Evolutionary conservation across 2,113 vertebrate species (phyloP).

Genomic region (Gnathonemus longibarbis): DNA sequence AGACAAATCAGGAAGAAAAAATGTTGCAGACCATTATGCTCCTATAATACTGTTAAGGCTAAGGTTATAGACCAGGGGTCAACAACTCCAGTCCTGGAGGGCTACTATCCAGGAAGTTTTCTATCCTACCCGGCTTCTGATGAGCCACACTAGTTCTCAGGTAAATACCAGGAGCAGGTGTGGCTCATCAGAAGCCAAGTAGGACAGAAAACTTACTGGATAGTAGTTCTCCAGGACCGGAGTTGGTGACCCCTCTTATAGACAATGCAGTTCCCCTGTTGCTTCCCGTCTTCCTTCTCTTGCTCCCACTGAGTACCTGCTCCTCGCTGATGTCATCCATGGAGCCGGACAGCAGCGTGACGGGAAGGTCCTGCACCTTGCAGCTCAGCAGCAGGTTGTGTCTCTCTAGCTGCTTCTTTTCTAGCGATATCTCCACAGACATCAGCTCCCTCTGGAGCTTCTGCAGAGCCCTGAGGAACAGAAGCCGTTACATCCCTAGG

Average conservation of each 20-base stretch:
- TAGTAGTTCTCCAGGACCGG: too few relatives aligned
- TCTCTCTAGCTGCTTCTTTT: slow-evolving; percentile 67
- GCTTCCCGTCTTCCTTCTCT: background rate
- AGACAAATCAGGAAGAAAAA: background rate
- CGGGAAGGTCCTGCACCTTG: slow-evolving; percentile 72
- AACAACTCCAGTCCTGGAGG: too few relatives aligned
- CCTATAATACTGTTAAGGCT: background rate
- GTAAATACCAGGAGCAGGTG: too few relatives aligned
- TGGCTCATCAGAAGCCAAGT: too few relatives aligned
- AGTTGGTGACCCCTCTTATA: too few relatives aligned
- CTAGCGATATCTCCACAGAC: slow-evolving; percentile 64
- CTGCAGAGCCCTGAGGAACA: slow-evolving; percentile 58
- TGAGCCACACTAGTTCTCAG: too few relatives aligned
- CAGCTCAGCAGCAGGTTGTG: slow-evolving; percentile 83
- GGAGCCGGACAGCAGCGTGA: slow-evolving; percentile 66
- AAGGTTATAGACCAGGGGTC: background rate
- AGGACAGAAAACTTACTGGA: too few relatives aligned
- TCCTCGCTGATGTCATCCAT: slow-evolving; percentile 79
- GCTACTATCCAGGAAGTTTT: too few relatives aligned
- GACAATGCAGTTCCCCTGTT: background rate
- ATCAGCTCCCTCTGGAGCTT: slow-evolving; percentile 70
- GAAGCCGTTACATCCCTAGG: background rate
- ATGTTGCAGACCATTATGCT: background rate
- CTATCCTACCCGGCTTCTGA: too few relatives aligned
- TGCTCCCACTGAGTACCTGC: slow-evolving; percentile 56